Percentiles rank a stretch among this genome's conserved stretches.
Conservation (phyloP, 2,797 vertebrate species). For the Nyctalus aviator region DNA sequence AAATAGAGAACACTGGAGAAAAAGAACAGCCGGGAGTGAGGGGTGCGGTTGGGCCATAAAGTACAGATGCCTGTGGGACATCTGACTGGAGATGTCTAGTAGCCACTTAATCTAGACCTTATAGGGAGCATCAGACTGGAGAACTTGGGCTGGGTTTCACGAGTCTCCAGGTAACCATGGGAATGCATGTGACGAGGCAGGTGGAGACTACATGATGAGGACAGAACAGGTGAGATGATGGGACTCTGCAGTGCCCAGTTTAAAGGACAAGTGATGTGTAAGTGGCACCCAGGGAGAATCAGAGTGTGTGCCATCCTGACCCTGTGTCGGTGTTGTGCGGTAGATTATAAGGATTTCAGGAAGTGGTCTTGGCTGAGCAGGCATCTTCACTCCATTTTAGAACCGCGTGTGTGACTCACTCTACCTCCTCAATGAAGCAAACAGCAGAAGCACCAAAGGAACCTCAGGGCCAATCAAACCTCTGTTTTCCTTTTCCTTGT, state of each 20-base stretch:
- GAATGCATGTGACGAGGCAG: neutral
- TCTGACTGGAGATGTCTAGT: neutral
- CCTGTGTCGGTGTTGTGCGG: neutral
- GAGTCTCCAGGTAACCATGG: neutral
- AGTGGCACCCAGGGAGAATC: too few relatives aligned
- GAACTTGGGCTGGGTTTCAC: fast-evolving
- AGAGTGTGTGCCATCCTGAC: too few relatives aligned
- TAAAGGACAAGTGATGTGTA: neutral
- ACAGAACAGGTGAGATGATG: neutral
- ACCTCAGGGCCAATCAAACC: neutral
- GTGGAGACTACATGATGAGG: fast-evolving
- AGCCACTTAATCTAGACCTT: neutral
- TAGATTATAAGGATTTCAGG: neutral
- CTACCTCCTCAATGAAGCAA: neutral
- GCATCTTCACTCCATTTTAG: neutral
- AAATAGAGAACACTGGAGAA: neutral
- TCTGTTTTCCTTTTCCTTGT: neutral
- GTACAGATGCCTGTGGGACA: fast-evolving
- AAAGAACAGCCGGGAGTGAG: too few relatives aligned
- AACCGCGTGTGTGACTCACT: neutral
- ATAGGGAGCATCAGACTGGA: neutral
- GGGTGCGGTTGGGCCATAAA: fast-evolving
- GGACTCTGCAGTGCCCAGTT: neutral
- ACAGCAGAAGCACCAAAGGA: neutral
- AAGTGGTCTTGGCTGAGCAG: neutral